Percentiles rank a stretch among this genome's conserved stretches.
Conservation (phyloP, 35 echinoderm and acorn worm genomes). For the Ophiothrix spiculata region DNA sequence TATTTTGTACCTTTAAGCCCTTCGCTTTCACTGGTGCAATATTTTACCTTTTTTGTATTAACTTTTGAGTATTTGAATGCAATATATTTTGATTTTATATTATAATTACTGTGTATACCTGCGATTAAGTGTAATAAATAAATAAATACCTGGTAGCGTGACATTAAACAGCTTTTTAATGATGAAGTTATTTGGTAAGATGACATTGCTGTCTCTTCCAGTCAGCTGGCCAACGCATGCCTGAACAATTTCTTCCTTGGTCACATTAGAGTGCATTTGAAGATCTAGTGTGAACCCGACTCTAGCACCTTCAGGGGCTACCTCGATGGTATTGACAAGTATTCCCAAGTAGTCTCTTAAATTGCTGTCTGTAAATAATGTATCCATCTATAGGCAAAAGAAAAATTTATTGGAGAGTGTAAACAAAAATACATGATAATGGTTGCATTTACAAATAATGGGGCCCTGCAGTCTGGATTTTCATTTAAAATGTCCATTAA, state of each 20-base stretch:
- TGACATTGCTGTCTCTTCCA: conserved; percentile 4
- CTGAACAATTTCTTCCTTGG: background rate
- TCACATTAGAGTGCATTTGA: background rate
- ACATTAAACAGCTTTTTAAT: background rate
- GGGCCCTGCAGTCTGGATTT: too few species aligned
- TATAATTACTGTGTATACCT: too few species aligned
- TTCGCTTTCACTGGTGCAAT: too few species aligned
- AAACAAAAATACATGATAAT: background rate
- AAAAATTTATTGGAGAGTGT: background rate
- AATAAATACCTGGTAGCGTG: conserved; percentile 16
- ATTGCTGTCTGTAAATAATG: background rate
- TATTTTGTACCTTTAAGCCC: too few species aligned
- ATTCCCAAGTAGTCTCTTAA: conserved; percentile 5
- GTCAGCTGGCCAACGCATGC: conserved; percentile 13
- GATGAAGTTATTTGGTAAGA: conserved; percentile 12
- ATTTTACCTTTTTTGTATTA: too few species aligned
- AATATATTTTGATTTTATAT: too few species aligned
- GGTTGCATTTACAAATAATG: too few species aligned
- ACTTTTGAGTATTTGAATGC: too few species aligned
- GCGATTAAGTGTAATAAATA: too few species aligned
- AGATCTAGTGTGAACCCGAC: conserved; percentile 11
- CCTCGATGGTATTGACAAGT: conserved; percentile 7
- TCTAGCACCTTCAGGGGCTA: background rate
- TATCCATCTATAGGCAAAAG: conserved; percentile 3
- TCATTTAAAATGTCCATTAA: too few species aligned